These are phyloP conservation scores for Scarus forsteni DNA, from an alignment of 2,797 vertebrate genomes.

Conservation along the genomic window DNA sequence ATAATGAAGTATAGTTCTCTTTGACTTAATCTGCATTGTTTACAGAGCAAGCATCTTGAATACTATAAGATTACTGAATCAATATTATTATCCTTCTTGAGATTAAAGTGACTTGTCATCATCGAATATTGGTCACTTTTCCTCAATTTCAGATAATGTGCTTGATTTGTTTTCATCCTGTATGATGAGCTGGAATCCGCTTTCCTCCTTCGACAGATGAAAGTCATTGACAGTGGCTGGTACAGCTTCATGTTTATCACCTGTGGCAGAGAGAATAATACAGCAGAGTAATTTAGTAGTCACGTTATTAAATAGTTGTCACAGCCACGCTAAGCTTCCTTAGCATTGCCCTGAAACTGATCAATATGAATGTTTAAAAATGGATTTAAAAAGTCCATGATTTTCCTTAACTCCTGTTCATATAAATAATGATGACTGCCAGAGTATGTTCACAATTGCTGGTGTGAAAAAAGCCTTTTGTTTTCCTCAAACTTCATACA, in stretches of 20 bases:
- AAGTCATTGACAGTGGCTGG: conserved; percentile 31
- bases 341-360: no score
- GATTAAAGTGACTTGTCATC: conserved; percentile 10
- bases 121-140: neutral
- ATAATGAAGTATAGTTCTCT: neutral
- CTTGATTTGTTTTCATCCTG: conserved; percentile 31
- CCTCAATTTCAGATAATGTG: neutral
- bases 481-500: no score
- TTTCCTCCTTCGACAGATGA: conserved; percentile 80
- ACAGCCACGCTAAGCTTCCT: no score
- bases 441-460: no score
- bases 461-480: no score
- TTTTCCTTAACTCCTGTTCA: no score
- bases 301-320: no score
- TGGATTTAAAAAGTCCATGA: no score
- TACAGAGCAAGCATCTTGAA: neutral
- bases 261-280: conserved; percentile 45
- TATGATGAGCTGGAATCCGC: conserved; percentile 42
- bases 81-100: neutral
- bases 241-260: neutral
- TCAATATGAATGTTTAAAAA: no score
- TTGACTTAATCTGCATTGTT: neutral
- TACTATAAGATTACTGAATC: neutral
- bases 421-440: no score
- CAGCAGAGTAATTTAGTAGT: no score